These are phyloP conservation scores for Epinotia brunnichana DNA, from an alignment of 2,888 invertebrate species.

Conservation along the genomic window DNA sequence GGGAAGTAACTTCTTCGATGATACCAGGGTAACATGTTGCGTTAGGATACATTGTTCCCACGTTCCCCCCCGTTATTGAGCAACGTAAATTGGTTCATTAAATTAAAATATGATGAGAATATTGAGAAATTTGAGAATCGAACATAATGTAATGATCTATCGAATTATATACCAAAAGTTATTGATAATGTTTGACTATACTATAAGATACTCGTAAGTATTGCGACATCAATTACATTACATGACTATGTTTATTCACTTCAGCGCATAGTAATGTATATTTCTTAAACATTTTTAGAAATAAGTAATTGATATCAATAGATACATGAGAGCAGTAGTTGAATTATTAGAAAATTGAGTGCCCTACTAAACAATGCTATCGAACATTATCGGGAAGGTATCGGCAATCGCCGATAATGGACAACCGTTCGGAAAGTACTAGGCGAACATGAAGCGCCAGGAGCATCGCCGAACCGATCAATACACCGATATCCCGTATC, in stretches of 20 bases:
- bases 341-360: too few species aligned
- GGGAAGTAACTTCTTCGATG: constrained; percentile 80
- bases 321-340: too few species aligned
- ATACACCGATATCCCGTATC: constrained; percentile 60
- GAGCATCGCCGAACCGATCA: constrained; percentile 75
- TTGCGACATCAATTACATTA: too few species aligned
- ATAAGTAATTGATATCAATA: too few species aligned
- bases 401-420: constrained; percentile 79
- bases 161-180: too few species aligned
- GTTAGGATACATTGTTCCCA: constrained; percentile 65
- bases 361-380: background rate
- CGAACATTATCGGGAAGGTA: constrained; percentile 54
- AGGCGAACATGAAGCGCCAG: constrained; percentile 60
- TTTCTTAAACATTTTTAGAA: too few species aligned
- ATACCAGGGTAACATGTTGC: constrained; percentile 70
- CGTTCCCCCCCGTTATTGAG: constrained; percentile 52
- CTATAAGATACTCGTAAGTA: too few species aligned
- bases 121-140: background rate
- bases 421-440: constrained; percentile 78
- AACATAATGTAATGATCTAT: background rate
- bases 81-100: background rate
- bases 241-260: too few species aligned
- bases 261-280: too few species aligned
- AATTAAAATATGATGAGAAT: constrained; percentile 8
- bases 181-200: too few species aligned